Conservation (phyloP, 2,113 vertebrate species). For the Zootoca vivipara region DNA sequence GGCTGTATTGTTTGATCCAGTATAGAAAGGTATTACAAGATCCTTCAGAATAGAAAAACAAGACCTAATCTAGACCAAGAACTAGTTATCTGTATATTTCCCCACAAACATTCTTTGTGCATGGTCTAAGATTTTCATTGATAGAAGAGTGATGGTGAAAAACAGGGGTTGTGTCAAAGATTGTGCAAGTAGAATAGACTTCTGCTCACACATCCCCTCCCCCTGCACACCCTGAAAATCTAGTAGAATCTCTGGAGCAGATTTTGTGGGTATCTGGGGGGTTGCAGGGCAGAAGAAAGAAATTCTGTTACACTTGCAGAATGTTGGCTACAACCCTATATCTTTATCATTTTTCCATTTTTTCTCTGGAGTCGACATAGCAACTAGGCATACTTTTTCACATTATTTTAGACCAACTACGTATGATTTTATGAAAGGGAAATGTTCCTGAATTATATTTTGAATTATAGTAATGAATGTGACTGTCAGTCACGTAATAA, state of each 20-base stretch:
- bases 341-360: neutral
- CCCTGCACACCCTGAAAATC: too few relatives aligned
- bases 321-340: neutral
- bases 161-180: neutral
- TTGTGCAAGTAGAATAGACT: neutral
- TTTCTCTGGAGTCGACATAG: neutral
- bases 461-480: neutral
- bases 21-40: neutral
- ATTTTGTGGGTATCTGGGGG: too few relatives aligned
- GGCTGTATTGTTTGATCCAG: neutral
- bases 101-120: neutral
- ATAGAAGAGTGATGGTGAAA: neutral
- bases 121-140: neutral
- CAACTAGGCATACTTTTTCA: too few relatives aligned
- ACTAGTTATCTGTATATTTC: neutral
- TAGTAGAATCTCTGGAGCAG: too few relatives aligned
- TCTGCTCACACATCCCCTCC: neutral
- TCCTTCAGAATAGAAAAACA: neutral
- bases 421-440: neutral
- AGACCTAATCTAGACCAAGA: too few relatives aligned
- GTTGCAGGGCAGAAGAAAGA: too few relatives aligned
- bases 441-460: neutral
- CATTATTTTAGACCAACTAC: neutral
- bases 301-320: too few relatives aligned
- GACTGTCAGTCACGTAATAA: neutral